Evolutionary conservation across 2,797 vertebrate species (phyloP), one percentile per base, ranked within the genome.

Genomic region (Prionace glauca): DNA sequence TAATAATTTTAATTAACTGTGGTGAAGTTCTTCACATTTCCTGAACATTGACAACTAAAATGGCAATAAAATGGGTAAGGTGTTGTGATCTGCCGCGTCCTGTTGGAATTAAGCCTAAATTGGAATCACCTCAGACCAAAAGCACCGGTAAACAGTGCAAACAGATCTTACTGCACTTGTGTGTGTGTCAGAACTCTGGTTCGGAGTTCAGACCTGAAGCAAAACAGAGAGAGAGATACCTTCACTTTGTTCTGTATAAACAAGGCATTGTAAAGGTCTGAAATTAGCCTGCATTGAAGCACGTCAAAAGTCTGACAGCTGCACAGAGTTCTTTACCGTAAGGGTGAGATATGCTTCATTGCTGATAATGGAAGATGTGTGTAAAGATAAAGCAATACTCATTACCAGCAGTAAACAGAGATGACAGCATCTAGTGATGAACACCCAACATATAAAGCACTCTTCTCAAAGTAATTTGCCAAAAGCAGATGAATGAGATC

Each of bases 271-370:
- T 29, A 60, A 90, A 90, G 1, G 26, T 90, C 56, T 90, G 50
- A 32, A 90, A 32, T 90, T 11, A 90, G 60, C 50, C 87, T 90
- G 87, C 87, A 90, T 32, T 90, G 87, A 90, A 90, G 86, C 56
- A 50, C 86, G 14, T 60, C 56, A 60, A 50, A 88, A 90, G 56
- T 24, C 87, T 90, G 87, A 90, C 87, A 90, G 56, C 87, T 86
- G 81, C 81, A 86, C n/a, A 86, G 81, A 41, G 16, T 86, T 86
- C 81, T 50, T 45, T 20, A 41, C 1, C 62, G 41, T 90, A 26
- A 60, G 87, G 87, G 87, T 26, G 2, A 16, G 50, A 60, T 90
- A 90, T 14, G 56, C 56, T 9, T 90, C 87, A 60, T 90, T 60
- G 41, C 87, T 90, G 50, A 88, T 60, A 56, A 88, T 88, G 86